Conservation (phyloP, 2,888 invertebrate species). For the Drosophila histrio region DNA sequence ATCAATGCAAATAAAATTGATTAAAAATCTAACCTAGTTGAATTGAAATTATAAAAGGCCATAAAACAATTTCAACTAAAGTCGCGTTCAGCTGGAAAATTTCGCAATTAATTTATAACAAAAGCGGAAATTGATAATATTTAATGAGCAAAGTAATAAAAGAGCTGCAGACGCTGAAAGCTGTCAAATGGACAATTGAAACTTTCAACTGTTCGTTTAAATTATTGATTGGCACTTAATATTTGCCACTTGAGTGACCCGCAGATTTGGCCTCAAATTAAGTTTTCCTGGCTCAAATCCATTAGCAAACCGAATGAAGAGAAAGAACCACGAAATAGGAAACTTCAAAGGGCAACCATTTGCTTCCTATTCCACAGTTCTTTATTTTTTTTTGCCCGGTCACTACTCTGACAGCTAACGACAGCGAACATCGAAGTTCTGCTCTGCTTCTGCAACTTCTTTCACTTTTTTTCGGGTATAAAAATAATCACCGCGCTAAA, state of each 20-base stretch:
- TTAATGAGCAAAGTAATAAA: not conserved
- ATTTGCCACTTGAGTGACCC: conserved; percentile 43
- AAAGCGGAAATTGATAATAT: conserved; percentile 50
- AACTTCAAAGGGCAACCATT: conserved; percentile 59
- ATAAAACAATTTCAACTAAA: conserved; percentile 14
- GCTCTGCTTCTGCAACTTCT: not conserved
- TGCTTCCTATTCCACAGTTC: not conserved
- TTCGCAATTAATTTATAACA: conserved; percentile 58
- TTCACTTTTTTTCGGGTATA: conserved; percentile 11
- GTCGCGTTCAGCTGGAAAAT: conserved; percentile 56
- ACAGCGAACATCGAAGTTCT: conserved; percentile 48
- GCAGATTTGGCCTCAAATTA: conserved; percentile 50
- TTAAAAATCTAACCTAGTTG: conserved; percentile 45
- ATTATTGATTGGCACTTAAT: conserved; percentile 35
- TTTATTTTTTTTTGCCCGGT: conserved; percentile 40
- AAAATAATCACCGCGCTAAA: conserved; percentile 70
- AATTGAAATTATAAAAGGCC: conserved; percentile 34
- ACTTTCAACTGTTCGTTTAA: not conserved
- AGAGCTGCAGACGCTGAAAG: not conserved
- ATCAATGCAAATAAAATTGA: conserved; percentile 48
- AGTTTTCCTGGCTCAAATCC: conserved; percentile 55
- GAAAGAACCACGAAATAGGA: not conserved
- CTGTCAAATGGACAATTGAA: not conserved
- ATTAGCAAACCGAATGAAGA: conserved; percentile 39
- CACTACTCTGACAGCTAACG: conserved; percentile 59